Evolutionary conservation across 2,797 vertebrate species (phyloP).

Genomic region (Mormyrops boulengeri): DNA sequence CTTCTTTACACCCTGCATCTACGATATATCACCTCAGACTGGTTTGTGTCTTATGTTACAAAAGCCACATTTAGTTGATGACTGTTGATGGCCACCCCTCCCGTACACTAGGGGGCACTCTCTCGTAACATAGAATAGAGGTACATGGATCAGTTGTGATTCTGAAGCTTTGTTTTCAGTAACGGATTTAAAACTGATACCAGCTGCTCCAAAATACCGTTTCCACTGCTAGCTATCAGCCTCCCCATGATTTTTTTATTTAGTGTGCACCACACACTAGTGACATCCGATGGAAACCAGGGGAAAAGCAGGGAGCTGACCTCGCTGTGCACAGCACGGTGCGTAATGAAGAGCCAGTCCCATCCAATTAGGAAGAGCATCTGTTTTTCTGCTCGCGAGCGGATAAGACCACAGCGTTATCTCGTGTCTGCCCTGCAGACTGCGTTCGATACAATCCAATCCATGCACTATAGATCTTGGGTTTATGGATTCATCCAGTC

Average conservation of each 20-base stretch:
- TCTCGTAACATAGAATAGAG: background rate
- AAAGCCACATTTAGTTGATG: background rate
- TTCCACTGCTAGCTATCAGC: background rate
- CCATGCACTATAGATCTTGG: background rate
- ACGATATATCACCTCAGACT: background rate
- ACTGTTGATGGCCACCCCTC: background rate
- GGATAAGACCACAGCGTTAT: background rate
- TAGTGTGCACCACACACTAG: background rate
- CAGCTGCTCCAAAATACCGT: background rate
- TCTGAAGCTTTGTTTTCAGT: slow-evolving; percentile 1
- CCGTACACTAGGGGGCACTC: background rate
- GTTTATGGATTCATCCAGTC: background rate
- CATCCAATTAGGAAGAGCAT: background rate
- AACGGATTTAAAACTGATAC: background rate
- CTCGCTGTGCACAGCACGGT: background rate
- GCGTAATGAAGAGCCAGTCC: background rate
- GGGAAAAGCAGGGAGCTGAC: background rate
- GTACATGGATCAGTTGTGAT: background rate
- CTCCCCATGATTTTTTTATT: background rate
- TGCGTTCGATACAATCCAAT: background rate
- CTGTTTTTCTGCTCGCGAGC: background rate
- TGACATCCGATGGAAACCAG: background rate
- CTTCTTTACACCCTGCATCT: background rate
- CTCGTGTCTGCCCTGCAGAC: background rate
- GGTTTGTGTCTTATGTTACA: background rate